Evolutionary conservation across 2,888 invertebrate species (phyloP), one percentile per base, ranked within the genome.

Genomic region (Caenorhabditis japonica): DNA sequence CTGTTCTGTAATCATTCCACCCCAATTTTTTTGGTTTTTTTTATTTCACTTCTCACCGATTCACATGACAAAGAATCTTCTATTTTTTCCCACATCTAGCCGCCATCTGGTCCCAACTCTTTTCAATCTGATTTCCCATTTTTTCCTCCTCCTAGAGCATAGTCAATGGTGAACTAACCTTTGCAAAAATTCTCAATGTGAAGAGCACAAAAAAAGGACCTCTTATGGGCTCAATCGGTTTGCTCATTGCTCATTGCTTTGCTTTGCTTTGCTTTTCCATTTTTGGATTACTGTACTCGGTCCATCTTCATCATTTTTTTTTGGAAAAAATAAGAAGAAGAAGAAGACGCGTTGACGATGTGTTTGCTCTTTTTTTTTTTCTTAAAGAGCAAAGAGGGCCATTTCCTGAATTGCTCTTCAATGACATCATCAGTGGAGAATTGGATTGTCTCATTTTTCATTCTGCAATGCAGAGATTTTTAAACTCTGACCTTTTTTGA

Each of bases 251-350:
- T 64, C 62, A 30, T 15, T 19, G 25, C 36, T 30, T 43, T 56
- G 43, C 47, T 23, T 36, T 41, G 36, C 33, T 5, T 30, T 39
- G 19, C 39, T 33, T 25, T 49, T 60, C 52, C 52, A 34, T 52
- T 61, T 52, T 61, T 51, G 56, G 66, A 56, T 66, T 66, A 66
- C 56, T 21, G 66, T 66, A 66, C 19, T 30, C 15, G 27, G 43
- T 43, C 39, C 62, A 34, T 62, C 27, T 21, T 62, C n/a, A 34
- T 44, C 52, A 49, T 46, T 34, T 34, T 3, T 25, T 19, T 55
- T 55, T 33, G 27, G n/a, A n/a, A n/a, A n/a, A n/a, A n/a, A n/a
- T n/a, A n/a, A n/a, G n/a, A n/a, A n/a, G n/a, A n/a, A n/a, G n/a
- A n/a, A 34, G 51, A 51, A 36, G 25, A 61, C 52, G 52, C 46